Percentiles rank a stretch among this genome's conserved stretches.
phyloP scores from a whole-genome alignment of 2,113 vertebrate species.

The Emydura subglobosa region DNA sequence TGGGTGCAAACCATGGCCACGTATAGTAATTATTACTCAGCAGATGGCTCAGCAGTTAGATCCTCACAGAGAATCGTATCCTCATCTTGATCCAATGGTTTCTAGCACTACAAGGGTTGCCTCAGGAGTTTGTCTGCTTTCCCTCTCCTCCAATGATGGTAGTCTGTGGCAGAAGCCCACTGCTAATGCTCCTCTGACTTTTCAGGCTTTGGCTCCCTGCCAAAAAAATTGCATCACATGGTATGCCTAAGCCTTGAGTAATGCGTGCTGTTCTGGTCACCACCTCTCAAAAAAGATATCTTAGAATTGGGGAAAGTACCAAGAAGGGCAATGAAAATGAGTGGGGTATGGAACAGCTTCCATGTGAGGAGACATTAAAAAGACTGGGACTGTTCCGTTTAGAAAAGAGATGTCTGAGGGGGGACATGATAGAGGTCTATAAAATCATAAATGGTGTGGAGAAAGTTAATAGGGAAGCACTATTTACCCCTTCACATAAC shows the following conservation, averaged over 20 bases:
- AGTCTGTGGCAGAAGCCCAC: background rate
- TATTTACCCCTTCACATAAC: background rate
- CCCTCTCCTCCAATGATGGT: background rate
- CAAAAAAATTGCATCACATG: background rate
- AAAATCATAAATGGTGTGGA: background rate
- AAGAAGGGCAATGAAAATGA: background rate
- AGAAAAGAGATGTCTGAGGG: background rate
- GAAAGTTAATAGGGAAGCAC: background rate
- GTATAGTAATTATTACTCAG: too few relatives aligned
- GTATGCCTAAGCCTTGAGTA: background rate
- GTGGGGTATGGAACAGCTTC: background rate
- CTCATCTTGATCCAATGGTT: background rate
- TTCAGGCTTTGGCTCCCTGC: background rate
- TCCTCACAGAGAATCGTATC: too few relatives aligned
- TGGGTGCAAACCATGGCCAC: too few relatives aligned
- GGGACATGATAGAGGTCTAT: background rate
- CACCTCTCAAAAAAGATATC: background rate
- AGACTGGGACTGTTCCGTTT: background rate
- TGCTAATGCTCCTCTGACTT: background rate
- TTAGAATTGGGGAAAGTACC: background rate
- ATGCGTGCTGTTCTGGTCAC: background rate
- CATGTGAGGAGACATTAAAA: background rate
- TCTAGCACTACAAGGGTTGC: background rate
- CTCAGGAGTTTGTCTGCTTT: background rate
- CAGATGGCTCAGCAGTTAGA: too few relatives aligned